Base-by-base conservation (phyloP, 92 coral and sea anemone genomes). In the Anthopleura xanthogrammica region DNA sequence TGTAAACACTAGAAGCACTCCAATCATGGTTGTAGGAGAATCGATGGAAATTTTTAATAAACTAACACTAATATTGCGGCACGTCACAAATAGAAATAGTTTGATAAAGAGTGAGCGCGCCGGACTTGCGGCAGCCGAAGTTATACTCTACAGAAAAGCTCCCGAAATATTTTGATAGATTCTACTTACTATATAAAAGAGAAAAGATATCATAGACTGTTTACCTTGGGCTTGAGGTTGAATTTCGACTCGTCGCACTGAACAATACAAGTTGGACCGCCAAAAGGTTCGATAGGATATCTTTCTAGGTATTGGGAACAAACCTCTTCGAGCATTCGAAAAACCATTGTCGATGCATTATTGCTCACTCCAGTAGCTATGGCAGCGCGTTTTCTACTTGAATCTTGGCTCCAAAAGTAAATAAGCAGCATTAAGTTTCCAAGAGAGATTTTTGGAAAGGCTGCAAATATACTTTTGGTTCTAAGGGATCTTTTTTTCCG, bases 211-310 rank as follows among this genome's bases (percentile, higher is more conserved):
- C 36, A 29, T 29, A 29, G 36, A 50, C 11, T 50, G 64, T n/a
- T 64, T n/a, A 64, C 72, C 72, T 64, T 64, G n/a, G 29, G 36
- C 12, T 64, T 64, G 12, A 14, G 72, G 72, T 64, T 64, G 36
- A 64, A 64, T 64, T 64, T 73, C 5, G 46, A 23, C 29, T 73
- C 77, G 12, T 73, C 54, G 77, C 77, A 73, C 50, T 73, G 46
- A 14, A 73, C 48, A 5, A 73, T 40, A 40, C 77, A 73, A 5
- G 3, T 8, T 48, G 77, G 77, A 43, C 77, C 77, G 2, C 77
- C 77, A 73, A 73, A 73, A 39, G 77, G 77, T 36, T 10, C 0
- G 11, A 73, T 23, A 1, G 77, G 77, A 43, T 73, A 73, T 40
- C 23, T 9, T 40, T 73, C 77, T 9, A 73, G 2, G 12, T 73